Evolutionary conservation across 2,888 invertebrate species (phyloP).

Genomic region (Orthonevra nobilis): DNA sequence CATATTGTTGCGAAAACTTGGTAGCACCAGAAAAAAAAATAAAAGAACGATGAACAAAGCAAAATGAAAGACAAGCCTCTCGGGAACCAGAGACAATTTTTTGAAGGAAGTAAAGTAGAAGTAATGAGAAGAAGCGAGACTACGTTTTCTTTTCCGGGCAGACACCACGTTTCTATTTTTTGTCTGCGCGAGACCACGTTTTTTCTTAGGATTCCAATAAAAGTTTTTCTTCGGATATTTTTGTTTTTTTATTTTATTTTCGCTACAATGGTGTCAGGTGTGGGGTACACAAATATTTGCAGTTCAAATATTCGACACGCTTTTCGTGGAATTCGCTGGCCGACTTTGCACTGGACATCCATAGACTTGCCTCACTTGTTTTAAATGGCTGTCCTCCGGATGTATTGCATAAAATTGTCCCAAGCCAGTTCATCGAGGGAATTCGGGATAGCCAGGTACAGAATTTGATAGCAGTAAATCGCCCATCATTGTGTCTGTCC

Average conservation of each 20-base stretch:
- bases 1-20: neutral
- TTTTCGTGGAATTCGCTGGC: neutral
- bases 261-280: neutral
- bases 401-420: conserved; percentile 3
- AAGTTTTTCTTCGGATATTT: too few species aligned
- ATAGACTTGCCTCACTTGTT: neutral
- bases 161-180: too few species aligned
- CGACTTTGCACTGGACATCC: neutral
- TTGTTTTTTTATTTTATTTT: neutral
- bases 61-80: neutral
- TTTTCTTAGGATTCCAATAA: too few species aligned
- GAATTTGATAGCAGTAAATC: conserved; percentile 3
- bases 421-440: conserved; percentile 14
- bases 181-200: too few species aligned
- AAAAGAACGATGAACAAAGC: neutral
- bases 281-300: neutral
- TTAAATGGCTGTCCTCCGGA: neutral
- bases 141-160: too few species aligned
- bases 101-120: too few species aligned
- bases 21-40: neutral
- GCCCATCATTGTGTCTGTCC: neutral
- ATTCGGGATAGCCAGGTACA: conserved; percentile 6
- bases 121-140: too few species aligned
- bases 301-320: neutral
- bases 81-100: neutral